Evolutionary conservation across 2,888 invertebrate genomes (phyloP), one percentile per base, ranked within the genome.

Genomic region (Chrysina gloriosa): DNA sequence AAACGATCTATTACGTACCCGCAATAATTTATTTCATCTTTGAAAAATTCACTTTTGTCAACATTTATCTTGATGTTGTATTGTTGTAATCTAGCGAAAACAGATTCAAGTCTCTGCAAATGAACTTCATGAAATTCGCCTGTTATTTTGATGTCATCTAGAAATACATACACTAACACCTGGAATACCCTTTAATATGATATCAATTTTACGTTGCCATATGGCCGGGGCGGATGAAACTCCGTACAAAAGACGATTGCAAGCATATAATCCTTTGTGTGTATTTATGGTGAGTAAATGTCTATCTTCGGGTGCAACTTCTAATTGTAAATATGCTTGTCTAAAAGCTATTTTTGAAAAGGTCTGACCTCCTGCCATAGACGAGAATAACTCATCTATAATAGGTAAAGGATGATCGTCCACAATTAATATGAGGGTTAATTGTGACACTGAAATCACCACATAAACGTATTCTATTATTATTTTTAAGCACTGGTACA

Each of bases 191-290:
- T 71, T 50, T 4, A 78, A 21, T 14, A 77, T 27, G n/a, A n/a
- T n/a, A n/a, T n/a, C n/a, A n/a, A n/a, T n/a, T n/a, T n/a, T n/a
- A n/a, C n/a, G 48, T 71, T 81, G 78, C 72, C 74, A 81, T 29
- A 75, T 76, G 3, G 77, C 77, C 6, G 80, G 79, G 16, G 78
- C 80, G 58, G 75, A 71, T 1, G 77, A 74, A 2, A 80, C 70
- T 7, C 78, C 79, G 69, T 73, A 79, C 71, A 76, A 73, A 29
- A 80, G 58, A 27, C 79, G n/a, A n/a, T n/a, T 72, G 79, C n/a
- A 79, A 64, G 3, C 79, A 79, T n/a, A n/a, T n/a, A n/a, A n/a
- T n/a, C n/a, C n/a, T 58, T 77, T 77, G 58, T 80, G 79, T 2
- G 79, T 80, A 64, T 69, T 79, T 50, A 81, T 69, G 1, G 79